Conservation (phyloP, 2,113 vertebrate genomes). For the Myxocyprinus asiaticus region DNA sequence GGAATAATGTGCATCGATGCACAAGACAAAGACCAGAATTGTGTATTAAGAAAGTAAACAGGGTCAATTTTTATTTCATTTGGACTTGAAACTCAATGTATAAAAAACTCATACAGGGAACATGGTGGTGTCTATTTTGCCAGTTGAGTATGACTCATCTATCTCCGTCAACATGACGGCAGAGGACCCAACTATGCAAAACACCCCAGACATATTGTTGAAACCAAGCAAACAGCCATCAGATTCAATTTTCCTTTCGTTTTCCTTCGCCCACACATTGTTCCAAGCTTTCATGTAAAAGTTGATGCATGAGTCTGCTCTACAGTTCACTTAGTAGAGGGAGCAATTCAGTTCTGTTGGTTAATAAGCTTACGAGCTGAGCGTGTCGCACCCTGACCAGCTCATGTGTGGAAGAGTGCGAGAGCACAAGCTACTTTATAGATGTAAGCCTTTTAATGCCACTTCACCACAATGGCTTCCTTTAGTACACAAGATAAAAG, state of each 20-base stretch:
- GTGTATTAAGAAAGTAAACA: too few relatives aligned
- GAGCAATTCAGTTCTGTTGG: constrained; percentile 42
- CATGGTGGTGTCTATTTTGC: constrained; percentile 16
- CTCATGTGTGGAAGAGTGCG: constrained; percentile 66
- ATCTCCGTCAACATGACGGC: constrained; percentile 21
- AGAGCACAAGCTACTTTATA: constrained; percentile 68
- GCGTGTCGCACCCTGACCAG: constrained; percentile 63
- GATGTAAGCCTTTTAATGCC: constrained; percentile 65
- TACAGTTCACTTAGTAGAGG: background rate
- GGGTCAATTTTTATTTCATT: too few relatives aligned
- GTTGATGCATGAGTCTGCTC: too few relatives aligned
- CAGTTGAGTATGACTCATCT: constrained; percentile 6
- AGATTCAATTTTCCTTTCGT: background rate
- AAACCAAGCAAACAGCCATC: background rate
- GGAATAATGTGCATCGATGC: too few relatives aligned
- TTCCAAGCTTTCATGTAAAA: too few relatives aligned
- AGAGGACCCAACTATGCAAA: constrained; percentile 9
- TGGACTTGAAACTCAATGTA: background rate
- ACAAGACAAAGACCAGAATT: too few relatives aligned
- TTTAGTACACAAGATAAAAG: constrained; percentile 38
- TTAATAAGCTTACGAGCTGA: constrained; percentile 64
- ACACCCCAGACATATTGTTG: background rate
- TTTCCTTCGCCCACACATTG: too few relatives aligned
- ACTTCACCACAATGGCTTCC: constrained; percentile 49
- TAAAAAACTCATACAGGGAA: constrained; percentile 19